Conservation (phyloP, 2,797 vertebrate genomes). For the Anas bernieri region DNA sequence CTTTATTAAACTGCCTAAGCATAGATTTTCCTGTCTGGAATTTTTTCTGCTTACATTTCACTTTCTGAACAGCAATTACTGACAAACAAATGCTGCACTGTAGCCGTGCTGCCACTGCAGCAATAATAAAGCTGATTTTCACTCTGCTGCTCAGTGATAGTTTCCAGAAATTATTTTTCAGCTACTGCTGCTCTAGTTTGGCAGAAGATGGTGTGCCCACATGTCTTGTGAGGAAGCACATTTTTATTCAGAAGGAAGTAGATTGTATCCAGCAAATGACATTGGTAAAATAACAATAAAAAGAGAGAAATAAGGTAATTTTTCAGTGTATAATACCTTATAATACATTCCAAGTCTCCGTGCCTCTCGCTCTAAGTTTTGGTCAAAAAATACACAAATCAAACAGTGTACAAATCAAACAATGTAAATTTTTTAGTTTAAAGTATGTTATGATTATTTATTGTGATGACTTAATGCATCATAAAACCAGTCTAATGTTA, state of each 20-base stretch:
- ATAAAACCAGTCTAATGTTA: neutral
- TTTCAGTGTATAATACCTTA: neutral
- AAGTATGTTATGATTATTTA: neutral
- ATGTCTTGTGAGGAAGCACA: neutral
- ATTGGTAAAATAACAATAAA: neutral
- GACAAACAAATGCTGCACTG: neutral
- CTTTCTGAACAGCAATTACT: neutral
- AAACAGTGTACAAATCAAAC: neutral
- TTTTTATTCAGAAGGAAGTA: neutral
- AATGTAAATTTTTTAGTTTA: neutral
- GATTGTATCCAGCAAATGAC: neutral
- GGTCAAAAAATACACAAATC: neutral
- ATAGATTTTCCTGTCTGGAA: constrained; percentile 1
- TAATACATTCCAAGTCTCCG: neutral
- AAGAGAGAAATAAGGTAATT: neutral
- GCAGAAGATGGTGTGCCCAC: neutral
- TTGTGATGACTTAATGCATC: neutral
- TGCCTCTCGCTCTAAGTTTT: neutral
- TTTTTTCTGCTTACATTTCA: constrained; percentile 8
- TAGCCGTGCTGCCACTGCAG: neutral
- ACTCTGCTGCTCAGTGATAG: neutral
- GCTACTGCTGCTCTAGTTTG: neutral
- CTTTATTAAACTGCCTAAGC: neutral
- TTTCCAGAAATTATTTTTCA: constrained; percentile 8
- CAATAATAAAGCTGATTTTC: neutral